phyloP scores from a whole-genome alignment of 2,797 vertebrate genomes.

The Hephaestus fuliginosus region DNA sequence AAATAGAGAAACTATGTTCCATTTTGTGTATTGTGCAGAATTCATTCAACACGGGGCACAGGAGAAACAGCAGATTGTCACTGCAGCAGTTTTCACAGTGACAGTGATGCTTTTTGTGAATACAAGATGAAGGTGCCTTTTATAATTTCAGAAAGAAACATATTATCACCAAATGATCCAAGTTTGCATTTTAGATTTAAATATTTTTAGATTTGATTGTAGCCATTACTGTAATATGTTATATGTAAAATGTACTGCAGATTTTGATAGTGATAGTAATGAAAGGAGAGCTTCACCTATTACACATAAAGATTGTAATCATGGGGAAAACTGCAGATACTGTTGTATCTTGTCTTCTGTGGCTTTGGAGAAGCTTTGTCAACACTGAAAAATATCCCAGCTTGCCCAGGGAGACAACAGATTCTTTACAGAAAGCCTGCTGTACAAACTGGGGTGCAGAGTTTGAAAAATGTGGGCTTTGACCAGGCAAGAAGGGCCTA shows the following conservation, averaged over 20 bases:
- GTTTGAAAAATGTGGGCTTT: neutral
- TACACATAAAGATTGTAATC: neutral
- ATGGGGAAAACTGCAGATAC: neutral
- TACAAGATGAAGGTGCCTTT: conserved; percentile 10
- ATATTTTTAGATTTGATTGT: neutral
- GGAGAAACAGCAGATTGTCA: conserved; percentile 25
- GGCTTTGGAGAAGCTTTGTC: neutral
- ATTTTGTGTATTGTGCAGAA: conserved; percentile 40
- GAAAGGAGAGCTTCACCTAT: too few relatives aligned
- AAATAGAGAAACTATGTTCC: conserved; percentile 29
- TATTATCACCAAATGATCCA: neutral
- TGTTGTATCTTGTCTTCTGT: neutral
- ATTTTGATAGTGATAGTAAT: too few relatives aligned
- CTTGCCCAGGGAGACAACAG: neutral
- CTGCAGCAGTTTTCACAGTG: conserved; percentile 31
- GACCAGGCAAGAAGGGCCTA: too few relatives aligned
- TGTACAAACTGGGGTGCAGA: neutral
- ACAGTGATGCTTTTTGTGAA: conserved; percentile 18
- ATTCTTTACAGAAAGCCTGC: neutral
- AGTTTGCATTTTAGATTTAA: neutral
- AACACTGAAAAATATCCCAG: neutral
- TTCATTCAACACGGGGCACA: conserved; percentile 27
- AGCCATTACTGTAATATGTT: neutral
- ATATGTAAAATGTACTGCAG: too few relatives aligned
- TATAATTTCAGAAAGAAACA: conserved; percentile 20